A percentile compares a stretch with the other conserved stretches of the same genome.
Conservation (phyloP, 92 coral and sea anemone species). For the Actinernus sp. region DNA sequence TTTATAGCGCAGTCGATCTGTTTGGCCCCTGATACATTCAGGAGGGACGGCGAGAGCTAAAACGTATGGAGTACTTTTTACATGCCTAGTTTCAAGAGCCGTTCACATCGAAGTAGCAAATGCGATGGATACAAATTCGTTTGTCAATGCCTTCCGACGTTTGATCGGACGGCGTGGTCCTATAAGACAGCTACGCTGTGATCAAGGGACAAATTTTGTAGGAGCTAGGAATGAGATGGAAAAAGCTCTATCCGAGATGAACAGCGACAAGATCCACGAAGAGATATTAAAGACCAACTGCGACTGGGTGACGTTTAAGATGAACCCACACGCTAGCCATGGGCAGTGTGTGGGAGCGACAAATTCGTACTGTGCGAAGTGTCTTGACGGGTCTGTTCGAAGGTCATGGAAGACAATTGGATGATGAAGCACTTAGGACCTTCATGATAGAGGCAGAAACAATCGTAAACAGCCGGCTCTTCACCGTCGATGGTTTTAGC, state of each 20-base stretch:
- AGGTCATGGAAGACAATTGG: too few species aligned
- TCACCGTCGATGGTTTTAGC: neutral
- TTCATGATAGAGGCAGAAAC: slow-evolving; percentile 3
- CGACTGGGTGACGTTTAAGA: slow-evolving; percentile 22
- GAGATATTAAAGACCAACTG: slow-evolving; percentile 14
- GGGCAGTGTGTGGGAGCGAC: neutral
- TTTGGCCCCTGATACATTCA: slow-evolving; percentile 60
- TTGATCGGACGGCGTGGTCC: slow-evolving; percentile 63
- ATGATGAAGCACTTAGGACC: too few species aligned
- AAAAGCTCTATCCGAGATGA: slow-evolving; percentile 37
- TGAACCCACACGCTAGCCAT: slow-evolving; percentile 9
- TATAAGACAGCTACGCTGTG: slow-evolving; percentile 23
- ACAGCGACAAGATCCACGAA: slow-evolving; percentile 20
- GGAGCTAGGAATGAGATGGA: slow-evolving; percentile 35
- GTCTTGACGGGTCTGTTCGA: too few species aligned
- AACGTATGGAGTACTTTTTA: slow-evolving; percentile 57
- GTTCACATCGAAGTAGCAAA: slow-evolving; percentile 59
- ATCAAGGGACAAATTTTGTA: slow-evolving; percentile 53
- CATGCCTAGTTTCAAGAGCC: slow-evolving; percentile 66
- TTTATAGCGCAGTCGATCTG: slow-evolving; percentile 52
- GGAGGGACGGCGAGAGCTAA: slow-evolving; percentile 45
- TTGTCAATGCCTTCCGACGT: slow-evolving; percentile 47
- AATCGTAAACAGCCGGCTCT: neutral
- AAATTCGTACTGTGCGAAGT: neutral
- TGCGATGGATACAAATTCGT: slow-evolving; percentile 60